phyloP scores from a whole-genome alignment of 2,797 vertebrate species.

The Crocodylus rhombifer region DNA sequence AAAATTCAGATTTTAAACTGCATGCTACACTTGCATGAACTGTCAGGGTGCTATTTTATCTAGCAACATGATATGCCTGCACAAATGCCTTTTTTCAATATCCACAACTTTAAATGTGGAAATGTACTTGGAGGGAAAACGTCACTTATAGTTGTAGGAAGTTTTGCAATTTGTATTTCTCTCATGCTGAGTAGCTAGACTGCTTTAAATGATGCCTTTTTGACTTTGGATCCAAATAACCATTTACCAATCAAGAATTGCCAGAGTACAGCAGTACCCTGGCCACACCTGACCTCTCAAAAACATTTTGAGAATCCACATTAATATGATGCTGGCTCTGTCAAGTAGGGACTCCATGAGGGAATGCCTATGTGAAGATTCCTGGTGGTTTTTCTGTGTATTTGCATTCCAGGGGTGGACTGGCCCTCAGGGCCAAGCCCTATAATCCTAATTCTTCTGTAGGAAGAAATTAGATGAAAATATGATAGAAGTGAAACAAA shows the following conservation, averaged over 20 bases:
- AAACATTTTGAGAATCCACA: neutral
- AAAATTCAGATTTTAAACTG: constrained; percentile 19
- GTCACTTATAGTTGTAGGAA: neutral
- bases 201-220: neutral
- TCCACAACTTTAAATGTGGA: neutral
- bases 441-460: neutral
- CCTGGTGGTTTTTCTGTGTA: neutral
- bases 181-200: neutral
- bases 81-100: neutral
- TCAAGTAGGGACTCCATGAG: neutral
- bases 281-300: neutral
- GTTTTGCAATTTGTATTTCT: neutral
- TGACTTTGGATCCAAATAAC: neutral
- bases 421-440: neutral
- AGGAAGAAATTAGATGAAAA: constrained; percentile 36
- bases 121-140: neutral
- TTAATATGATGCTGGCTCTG: neutral
- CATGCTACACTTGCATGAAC: neutral
- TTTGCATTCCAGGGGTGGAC: neutral
- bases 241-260: neutral
- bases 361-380: neutral
- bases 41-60: neutral
- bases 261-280: neutral
- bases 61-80: neutral
- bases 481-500: constrained; percentile 4